These are phyloP conservation scores for Eutolmus rufibarbis DNA, from an alignment of 2,888 invertebrate species.

Conservation along the genomic window DNA sequence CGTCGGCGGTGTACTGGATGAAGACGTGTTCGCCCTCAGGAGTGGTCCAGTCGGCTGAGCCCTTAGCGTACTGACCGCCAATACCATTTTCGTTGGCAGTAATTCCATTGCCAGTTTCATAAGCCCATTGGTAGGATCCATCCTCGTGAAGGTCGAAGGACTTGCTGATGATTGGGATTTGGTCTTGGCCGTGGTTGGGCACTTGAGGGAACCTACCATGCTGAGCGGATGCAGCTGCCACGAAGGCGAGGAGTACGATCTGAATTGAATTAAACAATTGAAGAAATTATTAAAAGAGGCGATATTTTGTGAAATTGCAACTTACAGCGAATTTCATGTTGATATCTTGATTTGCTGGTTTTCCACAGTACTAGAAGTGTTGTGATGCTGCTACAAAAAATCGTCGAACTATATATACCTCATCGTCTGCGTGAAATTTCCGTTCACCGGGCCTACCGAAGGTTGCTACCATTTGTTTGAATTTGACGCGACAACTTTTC, in stretches of 20 bases:
- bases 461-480: not conserved
- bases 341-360: not conserved
- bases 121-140: constrained; percentile 38
- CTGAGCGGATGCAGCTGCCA: not conserved
- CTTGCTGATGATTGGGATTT: constrained; percentile 28
- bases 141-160: constrained; percentile 6
- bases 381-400: constrained; percentile 32
- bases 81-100: constrained; percentile 33
- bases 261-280: not conserved
- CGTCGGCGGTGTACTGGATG: constrained; percentile 40
- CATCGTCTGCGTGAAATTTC: not conserved
- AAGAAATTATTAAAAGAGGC: not conserved
- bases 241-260: constrained; percentile 10
- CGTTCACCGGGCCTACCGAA: constrained; percentile 14
- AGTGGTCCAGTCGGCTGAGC: constrained; percentile 36
- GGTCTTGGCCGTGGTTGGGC: not conserved
- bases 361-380: constrained; percentile 10
- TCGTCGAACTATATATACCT: constrained; percentile 8
- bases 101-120: constrained; percentile 42
- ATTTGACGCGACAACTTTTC: constrained; percentile 12
- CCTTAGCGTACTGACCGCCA: constrained; percentile 35
- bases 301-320: not conserved
- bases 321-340: constrained; percentile 39
- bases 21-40: constrained; percentile 39
- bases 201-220: not conserved